Evolutionary conservation across 1,140 invertebrate genomes (phyloP).

Genomic region (Trachymyrmex cornetzi): DNA sequence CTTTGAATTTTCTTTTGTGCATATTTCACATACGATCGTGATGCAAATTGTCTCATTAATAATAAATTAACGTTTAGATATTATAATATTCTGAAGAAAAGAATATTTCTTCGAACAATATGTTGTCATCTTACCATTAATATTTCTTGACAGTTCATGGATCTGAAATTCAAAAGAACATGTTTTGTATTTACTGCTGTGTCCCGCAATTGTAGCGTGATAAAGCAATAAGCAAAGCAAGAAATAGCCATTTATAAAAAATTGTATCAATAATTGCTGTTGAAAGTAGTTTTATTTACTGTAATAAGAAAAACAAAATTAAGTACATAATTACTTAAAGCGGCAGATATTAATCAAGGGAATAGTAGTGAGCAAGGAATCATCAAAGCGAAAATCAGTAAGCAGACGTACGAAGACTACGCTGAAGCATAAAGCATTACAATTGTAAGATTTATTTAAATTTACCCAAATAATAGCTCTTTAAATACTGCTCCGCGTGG

Average conservation of each 20-base stretch:
- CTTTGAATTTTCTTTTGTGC: neutral
- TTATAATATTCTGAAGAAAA: neutral
- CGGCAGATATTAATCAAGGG: neutral
- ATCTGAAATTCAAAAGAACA: conserved; percentile 52
- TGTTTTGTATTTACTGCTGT: conserved; percentile 5
- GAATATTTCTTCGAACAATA: neutral
- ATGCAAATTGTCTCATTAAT: conserved; percentile 7
- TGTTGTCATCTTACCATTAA: neutral
- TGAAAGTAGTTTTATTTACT: conserved; percentile 38
- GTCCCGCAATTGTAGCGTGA: neutral
- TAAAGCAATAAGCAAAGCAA: conserved; percentile 8
- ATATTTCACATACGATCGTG: neutral
- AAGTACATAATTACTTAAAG: conserved; percentile 15
- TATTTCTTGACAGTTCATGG: conserved; percentile 1
- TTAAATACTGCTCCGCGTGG: conserved; percentile 84
- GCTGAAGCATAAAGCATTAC: conserved; percentile 38
- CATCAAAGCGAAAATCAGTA: conserved; percentile 36
- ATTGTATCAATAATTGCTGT: conserved; percentile 8
- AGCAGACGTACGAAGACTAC: conserved; percentile 42
- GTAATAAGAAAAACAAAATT: neutral
- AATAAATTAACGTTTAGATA: neutral
- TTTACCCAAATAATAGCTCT: conserved; percentile 85
- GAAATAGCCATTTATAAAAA: conserved; percentile 23
- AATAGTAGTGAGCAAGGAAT: conserved; percentile 1
- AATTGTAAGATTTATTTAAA: conserved; percentile 72